Conservation (phyloP, 2,888 invertebrate species). For the Melinaea menophilus region DNA sequence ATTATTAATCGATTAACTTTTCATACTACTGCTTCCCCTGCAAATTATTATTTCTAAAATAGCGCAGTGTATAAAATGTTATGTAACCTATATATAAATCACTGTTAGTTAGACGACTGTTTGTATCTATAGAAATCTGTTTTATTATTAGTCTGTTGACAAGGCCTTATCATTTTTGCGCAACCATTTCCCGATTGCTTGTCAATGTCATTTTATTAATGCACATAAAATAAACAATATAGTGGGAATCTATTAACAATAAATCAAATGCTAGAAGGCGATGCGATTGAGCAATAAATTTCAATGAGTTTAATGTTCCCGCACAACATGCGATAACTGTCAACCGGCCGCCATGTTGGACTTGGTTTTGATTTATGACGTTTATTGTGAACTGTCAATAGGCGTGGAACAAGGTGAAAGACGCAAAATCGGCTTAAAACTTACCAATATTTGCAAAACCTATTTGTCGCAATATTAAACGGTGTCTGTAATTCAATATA, state of each 20-base stretch:
- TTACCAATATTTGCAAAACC: neutral
- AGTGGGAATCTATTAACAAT: slow-evolving; percentile 66
- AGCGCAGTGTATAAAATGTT: no score
- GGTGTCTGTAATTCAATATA: no score
- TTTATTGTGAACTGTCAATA: slow-evolving; percentile 66
- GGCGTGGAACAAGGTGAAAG: slow-evolving; percentile 31
- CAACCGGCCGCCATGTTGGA: slow-evolving; percentile 68
- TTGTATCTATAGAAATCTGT: neutral
- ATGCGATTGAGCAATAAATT: slow-evolving; percentile 76
- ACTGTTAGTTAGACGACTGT: neutral
- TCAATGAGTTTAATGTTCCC: slow-evolving; percentile 76
- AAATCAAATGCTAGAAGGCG: slow-evolving; percentile 61
- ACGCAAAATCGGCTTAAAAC: slow-evolving; percentile 4
- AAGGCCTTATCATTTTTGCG: slow-evolving; percentile 11
- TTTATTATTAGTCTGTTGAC: neutral
- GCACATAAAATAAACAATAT: slow-evolving; percentile 62
- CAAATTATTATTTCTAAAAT: no score
- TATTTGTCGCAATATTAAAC: neutral
- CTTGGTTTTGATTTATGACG: slow-evolving; percentile 72
- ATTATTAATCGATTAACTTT: neutral
- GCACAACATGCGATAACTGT: slow-evolving; percentile 74
- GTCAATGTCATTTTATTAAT: slow-evolving; percentile 33
- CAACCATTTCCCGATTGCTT: slow-evolving; percentile 20
- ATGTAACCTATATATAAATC: no score
- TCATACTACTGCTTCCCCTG: no score